Evolutionary conservation across 2,797 vertebrate genomes (phyloP), one percentile per base, ranked within the genome.

Genomic region (Nothura maculosa): DNA sequence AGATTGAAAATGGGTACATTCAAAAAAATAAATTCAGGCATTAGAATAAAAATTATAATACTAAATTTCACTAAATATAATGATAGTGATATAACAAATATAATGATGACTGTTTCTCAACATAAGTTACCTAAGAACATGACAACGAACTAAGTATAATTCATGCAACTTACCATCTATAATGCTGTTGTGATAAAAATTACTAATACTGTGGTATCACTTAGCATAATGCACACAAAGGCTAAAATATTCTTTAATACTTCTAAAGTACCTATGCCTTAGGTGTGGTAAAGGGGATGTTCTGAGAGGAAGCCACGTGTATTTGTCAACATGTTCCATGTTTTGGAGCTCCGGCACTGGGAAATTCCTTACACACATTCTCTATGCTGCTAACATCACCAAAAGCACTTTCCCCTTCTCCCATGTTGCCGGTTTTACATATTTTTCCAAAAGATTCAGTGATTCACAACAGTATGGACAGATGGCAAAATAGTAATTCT

Each of bases 391-490:
- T 73, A 92, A 63, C 42, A 64, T 48, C 12, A 58, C 27, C 63
- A 76, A 5, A 79, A 85, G 75, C 6, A 40, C 18, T 30, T 13
- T 8, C 1, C 0, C 22, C 13, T 52, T 36, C 76, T 52, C 30
- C 2, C 82, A 34, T 12, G 38, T 40, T 60, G 67, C 89, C 67
- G 86, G 28, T 63, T 93, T 85, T 50, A 88, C 78, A 89, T 36
- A 84, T 45, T 73, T 54, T 95, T 85, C 27, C 47, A 79, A 78
- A 57, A 28, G 34, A 87, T 47, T 57, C 16, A 76, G 36, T 80
- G 75, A 95, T 77, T 91, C 54, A 58, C 61, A 75, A 89, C 61
- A 64, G 40, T 69, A 83, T 80, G 3, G 8, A 90, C 75, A 85
- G 75, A 90, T 58, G 64, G 87, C 18, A 76, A 92, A 85, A 78